A percentile compares a stretch with the other conserved stretches of the same genome.
These are phyloP conservation scores for Machimus rusticus DNA, from an alignment of 2,888 invertebrate species.

Conservation along the genomic window DNA sequence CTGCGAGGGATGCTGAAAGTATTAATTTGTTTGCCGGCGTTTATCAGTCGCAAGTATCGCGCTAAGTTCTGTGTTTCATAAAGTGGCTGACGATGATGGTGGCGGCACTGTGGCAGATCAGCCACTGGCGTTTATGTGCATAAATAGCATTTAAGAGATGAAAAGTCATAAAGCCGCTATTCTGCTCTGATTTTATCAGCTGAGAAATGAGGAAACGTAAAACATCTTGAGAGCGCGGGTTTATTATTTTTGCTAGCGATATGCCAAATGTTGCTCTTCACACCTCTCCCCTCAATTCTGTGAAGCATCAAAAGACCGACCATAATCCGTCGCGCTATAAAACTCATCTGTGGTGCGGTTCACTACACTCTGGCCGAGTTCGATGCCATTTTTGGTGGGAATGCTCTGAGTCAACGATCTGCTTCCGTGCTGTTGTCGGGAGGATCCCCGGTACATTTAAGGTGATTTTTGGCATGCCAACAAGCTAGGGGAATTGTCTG, in stretches of 20 bases:
- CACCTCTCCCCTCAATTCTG: not conserved
- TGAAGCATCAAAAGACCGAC: not conserved
- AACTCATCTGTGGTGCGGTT: not conserved
- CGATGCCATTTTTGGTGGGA: constrained; percentile 38
- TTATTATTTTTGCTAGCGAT: not conserved
- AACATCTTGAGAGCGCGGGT: not conserved
- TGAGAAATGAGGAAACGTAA: not conserved
- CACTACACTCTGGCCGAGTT: constrained; percentile 30
- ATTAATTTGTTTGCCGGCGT: not conserved
- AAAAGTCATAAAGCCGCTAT: not conserved
- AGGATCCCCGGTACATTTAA: not conserved
- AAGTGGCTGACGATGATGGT: not conserved
- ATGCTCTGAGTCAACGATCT: constrained; percentile 18
- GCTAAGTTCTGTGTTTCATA: not conserved
- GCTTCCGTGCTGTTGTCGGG: not conserved
- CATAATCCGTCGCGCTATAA: not conserved
- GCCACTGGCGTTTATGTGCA: not conserved
- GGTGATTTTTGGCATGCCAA: constrained; percentile 3
- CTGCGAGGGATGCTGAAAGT: not conserved
- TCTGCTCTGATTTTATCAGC: constrained; percentile 21
- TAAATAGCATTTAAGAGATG: not conserved
- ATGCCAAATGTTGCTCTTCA: not conserved
- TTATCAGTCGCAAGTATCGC: not conserved
- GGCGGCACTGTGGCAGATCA: not conserved
- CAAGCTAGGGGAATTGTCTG: not conserved